Base-by-base conservation (phyloP, 2,113 vertebrate genomes). In the Malaclemys terrapin region DNA sequence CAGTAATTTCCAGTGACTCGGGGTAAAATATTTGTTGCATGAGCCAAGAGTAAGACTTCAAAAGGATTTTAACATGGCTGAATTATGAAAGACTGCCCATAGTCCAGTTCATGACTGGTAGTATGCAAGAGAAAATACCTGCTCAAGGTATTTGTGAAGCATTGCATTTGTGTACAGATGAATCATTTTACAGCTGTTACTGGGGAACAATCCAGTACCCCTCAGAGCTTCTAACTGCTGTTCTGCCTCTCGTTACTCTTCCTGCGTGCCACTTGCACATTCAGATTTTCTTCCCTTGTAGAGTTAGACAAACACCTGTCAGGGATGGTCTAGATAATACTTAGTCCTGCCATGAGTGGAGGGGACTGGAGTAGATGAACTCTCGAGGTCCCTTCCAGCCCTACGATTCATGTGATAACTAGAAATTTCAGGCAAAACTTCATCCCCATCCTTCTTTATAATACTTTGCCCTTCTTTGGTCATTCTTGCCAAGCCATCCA, bases 1-100 rank as follows among this genome's bases (percentile, higher is more conserved):
- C 7, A 25, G 53, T 87, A 42, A 85, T 96, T 96, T 94, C 76
- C 82, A 95, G 90, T 57, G 69, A 82, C 80, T 95, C 19, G 14
- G 42, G 90, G 52, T 53, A 72, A 84, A 87, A 89, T 65, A 14
- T 72, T 84, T 38, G 1, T 72, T 94, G 65, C 52, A 5, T 42
- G 20, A 83, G 91, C 91, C 90, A 93, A 93, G 87, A 25, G 31
- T 56, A 87, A n/a, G 84, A 88, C 93, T 96, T 96, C 93, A 75
- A 12, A 86, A 87, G 87, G 83, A 89, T 10, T 84, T 49, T 90
- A 79, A 80, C 42, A 62, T 91, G 90, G 57, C 80, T 94, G 90
- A 92, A 47, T 85, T 89, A 3, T 10, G 85, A 89, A 90, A 87
- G 80, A 4, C 59, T 85, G 45, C 87, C 38, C 0, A 0, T 91